Percentiles rank a stretch among this genome's conserved stretches.
Evolutionary conservation across 2,888 invertebrate genomes (phyloP).

Genomic region (Neoaliturus tenellus): DNA sequence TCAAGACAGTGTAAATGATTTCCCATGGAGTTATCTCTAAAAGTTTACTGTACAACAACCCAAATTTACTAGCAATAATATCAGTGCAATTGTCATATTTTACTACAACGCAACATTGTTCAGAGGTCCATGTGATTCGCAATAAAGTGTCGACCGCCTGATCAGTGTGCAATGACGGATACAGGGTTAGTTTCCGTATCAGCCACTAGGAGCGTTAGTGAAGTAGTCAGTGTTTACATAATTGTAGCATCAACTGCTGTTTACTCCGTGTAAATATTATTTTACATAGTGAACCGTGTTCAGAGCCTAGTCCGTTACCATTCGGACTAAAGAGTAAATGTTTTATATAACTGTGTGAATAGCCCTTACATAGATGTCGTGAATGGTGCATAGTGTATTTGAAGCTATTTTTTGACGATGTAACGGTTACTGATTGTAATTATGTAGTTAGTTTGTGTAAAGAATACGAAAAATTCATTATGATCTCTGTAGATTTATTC

Average conservation of each 20-base stretch:
- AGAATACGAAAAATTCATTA: constrained; percentile 42
- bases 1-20: too few species aligned
- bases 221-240: constrained; percentile 34
- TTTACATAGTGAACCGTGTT: constrained; percentile 24
- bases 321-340: constrained; percentile 24
- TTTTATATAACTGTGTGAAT: constrained; percentile 39
- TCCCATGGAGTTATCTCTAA: too few species aligned
- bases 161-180: constrained; percentile 20
- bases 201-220: constrained; percentile 17
- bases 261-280: constrained; percentile 23
- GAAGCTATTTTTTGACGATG: constrained; percentile 46
- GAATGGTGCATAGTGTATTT: constrained; percentile 46
- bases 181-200: constrained; percentile 41
- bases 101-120: background rate
- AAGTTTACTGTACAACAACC: background rate
- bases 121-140: constrained; percentile 4
- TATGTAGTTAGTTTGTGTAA: constrained; percentile 53
- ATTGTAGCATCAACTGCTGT: constrained; percentile 10
- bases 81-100: constrained; percentile 13
- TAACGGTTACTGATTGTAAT: constrained; percentile 17
- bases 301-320: background rate
- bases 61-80: constrained; percentile 6
- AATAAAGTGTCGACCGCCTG: background rate
- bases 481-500: constrained; percentile 45
- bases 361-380: constrained; percentile 7